These are phyloP conservation scores for Neomorphus geoffroyi DNA, from an alignment of 2,797 vertebrate species.

Conservation along the genomic window DNA sequence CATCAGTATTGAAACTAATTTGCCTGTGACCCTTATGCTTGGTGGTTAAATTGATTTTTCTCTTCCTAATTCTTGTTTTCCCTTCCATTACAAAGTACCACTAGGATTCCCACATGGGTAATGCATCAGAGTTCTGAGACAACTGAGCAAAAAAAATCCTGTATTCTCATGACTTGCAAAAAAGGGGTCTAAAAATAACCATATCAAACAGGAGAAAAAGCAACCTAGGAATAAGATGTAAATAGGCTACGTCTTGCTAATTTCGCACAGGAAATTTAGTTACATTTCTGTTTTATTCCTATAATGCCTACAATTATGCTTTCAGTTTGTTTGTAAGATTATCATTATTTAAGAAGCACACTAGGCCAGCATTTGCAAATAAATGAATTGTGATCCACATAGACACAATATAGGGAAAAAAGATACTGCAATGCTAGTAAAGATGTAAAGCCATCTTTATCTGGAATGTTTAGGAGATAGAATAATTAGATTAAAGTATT, in stretches of 20 bases:
- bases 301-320: not conserved
- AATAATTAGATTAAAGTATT: not conserved
- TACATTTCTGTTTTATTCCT: not conserved
- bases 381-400: not conserved
- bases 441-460: not conserved
- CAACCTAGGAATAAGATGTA: not conserved
- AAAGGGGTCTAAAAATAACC: not conserved
- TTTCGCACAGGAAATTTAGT: not conserved
- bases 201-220: not conserved
- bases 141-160: not conserved
- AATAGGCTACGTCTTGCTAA: not conserved
- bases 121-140: conserved; percentile 36
- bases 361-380: not conserved
- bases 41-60: conserved; percentile 59
- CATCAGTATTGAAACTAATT: conserved; percentile 39
- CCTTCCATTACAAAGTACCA: conserved; percentile 29
- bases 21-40: conserved; percentile 32
- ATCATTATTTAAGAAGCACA: not conserved
- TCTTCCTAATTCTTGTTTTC: conserved; percentile 52
- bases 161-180: not conserved
- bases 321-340: not conserved
- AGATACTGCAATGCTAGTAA: not conserved
- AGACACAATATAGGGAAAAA: not conserved
- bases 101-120: conserved; percentile 36
- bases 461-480: not conserved